Evolutionary conservation across 2,888 invertebrate genomes (phyloP), one percentile per base, ranked within the genome.

Genomic region (Scelioninae gen. 1): DNA sequence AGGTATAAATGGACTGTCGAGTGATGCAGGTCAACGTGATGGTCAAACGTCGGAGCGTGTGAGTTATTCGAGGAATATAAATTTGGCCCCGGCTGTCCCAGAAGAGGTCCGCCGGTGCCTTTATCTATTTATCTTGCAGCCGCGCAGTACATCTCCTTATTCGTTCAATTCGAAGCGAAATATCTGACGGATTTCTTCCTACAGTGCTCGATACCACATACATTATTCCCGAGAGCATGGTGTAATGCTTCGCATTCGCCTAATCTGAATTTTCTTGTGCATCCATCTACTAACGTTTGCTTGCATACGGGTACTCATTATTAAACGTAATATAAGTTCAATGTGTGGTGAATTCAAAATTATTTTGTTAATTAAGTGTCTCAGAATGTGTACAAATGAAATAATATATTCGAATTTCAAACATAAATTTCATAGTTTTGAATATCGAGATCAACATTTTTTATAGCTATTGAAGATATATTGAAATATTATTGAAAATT

Each of bases 61-160:
- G 49, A 62, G 45, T 66, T 82, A 66, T 56, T 56, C 62, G 56
- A 71, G 49, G 82, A 78, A 78, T 69, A 82, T 75, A 82, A 75
- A 82, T 78, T 69, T 23, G 15, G 43, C 6, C 56, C 5, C 65
- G 38, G 31, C 9, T 47, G 72, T 79, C 72, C 72, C 79, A 79
- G 51, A 79, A 66, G 79, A 69, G 60, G 49, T 62, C 53, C 43
- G 43, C 2, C 34, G 56, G 53, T n/a, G 38, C 32, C 45, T 71
- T 74, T 75, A 82, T 82, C 68, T 77, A 83, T 83, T 83, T 83
- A 79, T 78, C 78, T 78, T 75, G 63, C 31, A 49, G 40, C 63
- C 63, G 62, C 51, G 53, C 65, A 45, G 56, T 78, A 69, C 74
- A 78, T 74, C 74, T 82, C 62, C 55, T 32, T 45, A 31, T 43